These are phyloP conservation scores for Sardinella longiceps DNA, from an alignment of 2,797 vertebrate genomes.

Conservation along the genomic window DNA sequence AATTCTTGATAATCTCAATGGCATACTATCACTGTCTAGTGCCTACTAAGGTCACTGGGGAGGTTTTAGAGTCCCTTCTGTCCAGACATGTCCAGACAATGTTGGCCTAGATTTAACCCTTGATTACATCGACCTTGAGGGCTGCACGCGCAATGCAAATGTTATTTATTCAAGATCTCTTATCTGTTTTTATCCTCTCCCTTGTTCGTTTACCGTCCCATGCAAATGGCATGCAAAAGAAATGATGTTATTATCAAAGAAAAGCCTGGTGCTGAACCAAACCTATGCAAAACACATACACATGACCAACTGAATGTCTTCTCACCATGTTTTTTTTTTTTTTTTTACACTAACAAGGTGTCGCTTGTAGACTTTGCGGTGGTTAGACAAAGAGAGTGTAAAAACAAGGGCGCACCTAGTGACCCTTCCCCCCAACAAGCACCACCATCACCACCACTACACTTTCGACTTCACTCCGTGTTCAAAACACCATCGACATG, in stretches of 20 bases:
- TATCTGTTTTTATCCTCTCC: conserved; percentile 19
- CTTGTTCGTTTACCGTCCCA: conserved; percentile 34
- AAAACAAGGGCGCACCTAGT: background rate
- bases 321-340: background rate
- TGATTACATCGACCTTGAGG: background rate
- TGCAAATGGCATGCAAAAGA: conserved; percentile 44
- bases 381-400: background rate
- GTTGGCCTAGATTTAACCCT: conserved; percentile 41
- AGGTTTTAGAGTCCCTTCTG: conserved; percentile 40
- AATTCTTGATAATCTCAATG: conserved; percentile 20
- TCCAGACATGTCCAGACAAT: conserved; percentile 33
- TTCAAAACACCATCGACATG: conserved; percentile 20
- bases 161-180: conserved; percentile 10
- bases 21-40: conserved; percentile 5
- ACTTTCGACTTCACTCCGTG: background rate
- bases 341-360: background rate
- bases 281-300: conserved; percentile 44
- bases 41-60: conserved; percentile 23
- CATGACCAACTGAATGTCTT: conserved; percentile 13
- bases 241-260: conserved; percentile 21
- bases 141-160: background rate
- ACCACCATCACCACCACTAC: background rate
- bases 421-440: background rate
- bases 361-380: background rate
- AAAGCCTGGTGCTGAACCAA: conserved; percentile 18